Evolutionary conservation across 2,113 vertebrate species (phyloP).

Genomic region (Erythrolamprus reginae): DNA sequence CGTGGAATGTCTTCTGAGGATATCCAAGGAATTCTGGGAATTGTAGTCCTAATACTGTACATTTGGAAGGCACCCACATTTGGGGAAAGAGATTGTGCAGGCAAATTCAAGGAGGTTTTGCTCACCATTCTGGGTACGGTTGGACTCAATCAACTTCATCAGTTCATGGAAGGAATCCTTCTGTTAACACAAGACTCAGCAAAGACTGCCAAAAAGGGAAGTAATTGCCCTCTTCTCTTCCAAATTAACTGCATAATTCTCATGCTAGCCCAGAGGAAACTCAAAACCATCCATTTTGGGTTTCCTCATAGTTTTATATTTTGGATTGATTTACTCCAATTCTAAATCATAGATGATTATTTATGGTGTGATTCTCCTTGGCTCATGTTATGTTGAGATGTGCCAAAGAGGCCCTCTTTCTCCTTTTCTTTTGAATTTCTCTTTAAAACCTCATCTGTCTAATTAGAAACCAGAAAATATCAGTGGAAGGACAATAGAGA

Average conservation of each 20-base stretch:
- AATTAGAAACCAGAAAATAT: neutral
- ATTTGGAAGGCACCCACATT: neutral
- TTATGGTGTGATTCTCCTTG: neutral
- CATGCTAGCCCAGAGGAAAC: neutral
- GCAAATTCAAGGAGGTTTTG: neutral
- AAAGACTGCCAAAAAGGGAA: neutral
- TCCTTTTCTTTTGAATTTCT: neutral
- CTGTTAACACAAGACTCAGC: neutral
- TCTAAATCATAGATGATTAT: neutral
- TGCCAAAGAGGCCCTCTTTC: neutral
- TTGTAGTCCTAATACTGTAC: neutral
- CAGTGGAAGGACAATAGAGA: neutral
- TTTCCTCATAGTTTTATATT: neutral
- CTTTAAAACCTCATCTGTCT: neutral
- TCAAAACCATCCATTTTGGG: neutral
- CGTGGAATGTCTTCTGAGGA: neutral
- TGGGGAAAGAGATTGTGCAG: neutral
- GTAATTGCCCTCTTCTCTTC: neutral
- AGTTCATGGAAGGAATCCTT: neutral
- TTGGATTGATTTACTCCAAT: neutral
- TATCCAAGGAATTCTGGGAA: neutral
- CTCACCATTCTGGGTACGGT: neutral
- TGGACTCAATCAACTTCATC: neutral
- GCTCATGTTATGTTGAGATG: neutral
- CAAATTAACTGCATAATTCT: neutral